Evolutionary conservation across 2,888 invertebrate genomes (phyloP).

Genomic region (Ethmia dodecea): DNA sequence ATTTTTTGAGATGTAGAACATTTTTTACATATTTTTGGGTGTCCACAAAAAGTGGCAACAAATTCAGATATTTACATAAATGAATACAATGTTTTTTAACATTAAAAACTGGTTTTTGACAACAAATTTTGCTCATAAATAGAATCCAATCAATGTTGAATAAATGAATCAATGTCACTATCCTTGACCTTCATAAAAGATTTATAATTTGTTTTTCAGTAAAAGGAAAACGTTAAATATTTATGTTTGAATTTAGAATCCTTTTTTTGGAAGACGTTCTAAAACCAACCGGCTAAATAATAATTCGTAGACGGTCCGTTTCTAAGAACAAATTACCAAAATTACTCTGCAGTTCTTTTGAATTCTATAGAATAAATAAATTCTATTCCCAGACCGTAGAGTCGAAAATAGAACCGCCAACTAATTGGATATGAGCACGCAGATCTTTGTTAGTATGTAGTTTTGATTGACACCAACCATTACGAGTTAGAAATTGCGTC

Average conservation of each 20-base stretch:
- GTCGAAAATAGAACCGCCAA: slow-evolving; percentile 32
- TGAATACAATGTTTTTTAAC: too few relatives aligned
- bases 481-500: slow-evolving; percentile 72
- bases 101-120: too few relatives aligned
- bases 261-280: slow-evolving; percentile 3
- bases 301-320: slow-evolving; percentile 47
- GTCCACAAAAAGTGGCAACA: too few relatives aligned
- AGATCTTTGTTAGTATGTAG: slow-evolving; percentile 65
- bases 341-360: too few relatives aligned
- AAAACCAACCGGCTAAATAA: slow-evolving; percentile 11
- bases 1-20: too few relatives aligned
- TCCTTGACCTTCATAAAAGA: neutral
- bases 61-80: too few relatives aligned
- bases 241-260: too few relatives aligned
- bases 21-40: too few relatives aligned
- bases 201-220: neutral
- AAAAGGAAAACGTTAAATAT: too few relatives aligned
- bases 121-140: too few relatives aligned
- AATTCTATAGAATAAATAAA: too few relatives aligned
- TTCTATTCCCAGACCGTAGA: slow-evolving; percentile 29
- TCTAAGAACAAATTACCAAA: slow-evolving; percentile 51
- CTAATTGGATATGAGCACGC: slow-evolving; percentile 37
- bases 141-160: neutral
- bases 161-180: neutral
- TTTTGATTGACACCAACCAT: slow-evolving; percentile 77